These are phyloP conservation scores for Acromyrmex echinatior DNA, from an alignment of 1,140 invertebrate genomes.

Conservation along the genomic window DNA sequence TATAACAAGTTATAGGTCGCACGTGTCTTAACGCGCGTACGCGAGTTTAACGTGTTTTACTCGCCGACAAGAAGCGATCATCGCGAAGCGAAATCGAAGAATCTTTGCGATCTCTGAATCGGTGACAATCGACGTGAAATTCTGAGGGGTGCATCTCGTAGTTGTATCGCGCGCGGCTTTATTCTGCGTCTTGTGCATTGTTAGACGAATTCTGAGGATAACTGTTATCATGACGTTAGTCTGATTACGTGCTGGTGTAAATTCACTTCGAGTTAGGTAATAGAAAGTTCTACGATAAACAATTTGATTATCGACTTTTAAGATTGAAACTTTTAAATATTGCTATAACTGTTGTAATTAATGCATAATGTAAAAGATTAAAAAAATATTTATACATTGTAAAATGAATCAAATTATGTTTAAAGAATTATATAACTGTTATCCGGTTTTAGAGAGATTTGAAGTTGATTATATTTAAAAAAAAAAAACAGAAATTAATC, in stretches of 20 bases:
- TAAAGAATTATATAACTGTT: not conserved
- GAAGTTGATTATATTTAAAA: not conserved
- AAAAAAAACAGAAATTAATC: not conserved
- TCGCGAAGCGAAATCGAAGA: not conserved
- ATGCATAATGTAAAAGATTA: too few species aligned
- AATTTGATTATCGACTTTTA: not conserved
- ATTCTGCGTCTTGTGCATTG: not conserved
- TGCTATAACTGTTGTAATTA: not conserved
- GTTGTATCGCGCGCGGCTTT: not conserved
- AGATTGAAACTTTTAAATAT: not conserved
- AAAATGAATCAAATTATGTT: slow-evolving; percentile 1
- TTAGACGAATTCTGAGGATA: not conserved
- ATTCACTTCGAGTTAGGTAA: not conserved
- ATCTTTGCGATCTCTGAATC: not conserved
- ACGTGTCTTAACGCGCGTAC: slow-evolving; percentile 23
- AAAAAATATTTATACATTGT: not conserved
- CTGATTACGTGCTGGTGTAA: not conserved
- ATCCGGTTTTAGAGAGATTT: not conserved
- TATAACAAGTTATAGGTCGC: slow-evolving; percentile 72
- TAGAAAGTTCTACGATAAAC: not conserved
- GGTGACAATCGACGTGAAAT: not conserved
- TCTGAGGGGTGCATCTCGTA: not conserved
- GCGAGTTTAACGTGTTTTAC: slow-evolving; percentile 14
- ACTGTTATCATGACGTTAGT: not conserved
- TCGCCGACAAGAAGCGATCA: slow-evolving; percentile 34